Evolutionary conservation across 2,797 vertebrate species (phyloP).

Genomic region (Siniperca scherzeri): DNA sequence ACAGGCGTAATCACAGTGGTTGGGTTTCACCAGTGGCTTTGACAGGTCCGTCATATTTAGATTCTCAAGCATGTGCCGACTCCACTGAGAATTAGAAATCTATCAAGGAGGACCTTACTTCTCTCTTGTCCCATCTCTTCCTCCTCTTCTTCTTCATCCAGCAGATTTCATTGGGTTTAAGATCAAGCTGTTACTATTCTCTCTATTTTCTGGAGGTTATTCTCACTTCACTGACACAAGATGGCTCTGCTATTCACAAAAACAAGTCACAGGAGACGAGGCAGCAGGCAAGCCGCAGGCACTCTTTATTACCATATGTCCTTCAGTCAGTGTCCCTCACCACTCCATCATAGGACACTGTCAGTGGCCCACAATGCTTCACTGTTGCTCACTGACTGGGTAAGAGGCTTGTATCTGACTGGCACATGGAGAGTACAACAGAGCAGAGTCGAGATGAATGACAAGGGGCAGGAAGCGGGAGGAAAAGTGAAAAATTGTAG

Average conservation of each 20-base stretch:
- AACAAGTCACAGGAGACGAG: slow-evolving; percentile 23
- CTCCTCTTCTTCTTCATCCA: background rate
- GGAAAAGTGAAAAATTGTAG: slow-evolving; percentile 1
- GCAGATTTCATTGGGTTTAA: slow-evolving; percentile 17
- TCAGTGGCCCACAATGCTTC: slow-evolving; percentile 13
- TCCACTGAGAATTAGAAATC: slow-evolving; percentile 17
- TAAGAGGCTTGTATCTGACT: background rate
- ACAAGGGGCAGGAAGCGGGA: background rate
- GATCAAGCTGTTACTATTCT: slow-evolving; percentile 4
- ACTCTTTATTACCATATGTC: slow-evolving; percentile 48
- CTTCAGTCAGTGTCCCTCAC: slow-evolving; percentile 37
- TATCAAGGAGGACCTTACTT: background rate
- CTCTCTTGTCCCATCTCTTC: background rate
- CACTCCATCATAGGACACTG: background rate
- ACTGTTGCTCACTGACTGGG: background rate
- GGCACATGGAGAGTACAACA: background rate
- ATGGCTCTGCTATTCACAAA: slow-evolving; percentile 10
- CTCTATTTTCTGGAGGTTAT: slow-evolving; percentile 30
- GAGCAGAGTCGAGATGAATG: slow-evolving; percentile 9
- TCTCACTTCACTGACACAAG: slow-evolving; percentile 26
- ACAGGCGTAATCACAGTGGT: slow-evolving; percentile 7
- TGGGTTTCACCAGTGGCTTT: slow-evolving; percentile 2
- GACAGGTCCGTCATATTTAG: slow-evolving; percentile 20
- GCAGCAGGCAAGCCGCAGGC: background rate
- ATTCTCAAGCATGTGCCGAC: background rate